Evolutionary conservation across 2,888 invertebrate species (phyloP).

Genomic region (Hanleya hanleyi): DNA sequence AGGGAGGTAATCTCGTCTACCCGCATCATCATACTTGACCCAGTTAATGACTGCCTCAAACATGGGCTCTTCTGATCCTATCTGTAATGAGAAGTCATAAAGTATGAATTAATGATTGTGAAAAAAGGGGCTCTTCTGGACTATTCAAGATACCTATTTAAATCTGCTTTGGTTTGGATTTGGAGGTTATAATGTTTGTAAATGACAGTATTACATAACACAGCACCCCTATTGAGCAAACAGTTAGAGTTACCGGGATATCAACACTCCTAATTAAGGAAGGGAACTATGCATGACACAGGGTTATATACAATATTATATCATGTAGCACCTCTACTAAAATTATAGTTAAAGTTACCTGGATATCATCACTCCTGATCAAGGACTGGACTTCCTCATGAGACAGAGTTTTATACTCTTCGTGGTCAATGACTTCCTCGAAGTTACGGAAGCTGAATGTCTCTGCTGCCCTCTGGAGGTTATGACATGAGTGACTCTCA

Average conservation of each 20-base stretch:
- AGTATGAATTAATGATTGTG: no score
- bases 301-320: no score
- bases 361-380: constrained; percentile 69
- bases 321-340: no score
- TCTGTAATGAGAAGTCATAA: no score
- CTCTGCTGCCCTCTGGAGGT: constrained; percentile 62
- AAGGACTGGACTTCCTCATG: constrained; percentile 63
- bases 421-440: constrained; percentile 64
- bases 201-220: no score
- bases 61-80: constrained; percentile 69
- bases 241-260: constrained; percentile 65
- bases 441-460: constrained; percentile 63
- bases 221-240: no score
- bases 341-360: constrained; percentile 58
- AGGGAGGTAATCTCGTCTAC: constrained; percentile 55
- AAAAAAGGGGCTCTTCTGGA: no score
- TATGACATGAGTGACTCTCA: constrained; percentile 67
- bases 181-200: no score
- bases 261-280: constrained; percentile 67
- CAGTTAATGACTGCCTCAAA: constrained; percentile 68
- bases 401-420: constrained; percentile 66
- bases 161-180: no score
- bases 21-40: constrained; percentile 60
- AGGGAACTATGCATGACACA: constrained; percentile 63
- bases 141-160: no score